Percentiles rank a stretch among this genome's conserved stretches.
Conservation (phyloP, 2,888 invertebrate genomes). For the Unio delphinus region DNA sequence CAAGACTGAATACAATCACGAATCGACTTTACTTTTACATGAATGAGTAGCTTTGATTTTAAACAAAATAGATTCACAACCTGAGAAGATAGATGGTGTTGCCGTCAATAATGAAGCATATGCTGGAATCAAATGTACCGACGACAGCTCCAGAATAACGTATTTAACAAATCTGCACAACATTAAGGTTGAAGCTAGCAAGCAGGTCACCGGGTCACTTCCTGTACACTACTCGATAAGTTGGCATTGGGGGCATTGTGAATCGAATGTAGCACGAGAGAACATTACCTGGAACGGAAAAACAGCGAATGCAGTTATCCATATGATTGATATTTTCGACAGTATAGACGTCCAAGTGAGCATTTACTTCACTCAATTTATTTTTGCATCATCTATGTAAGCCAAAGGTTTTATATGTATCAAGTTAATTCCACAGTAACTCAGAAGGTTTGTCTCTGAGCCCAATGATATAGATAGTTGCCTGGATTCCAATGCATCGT, state of each 20-base stretch:
- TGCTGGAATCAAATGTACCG: conserved; percentile 12
- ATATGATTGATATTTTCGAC: conserved; percentile 52
- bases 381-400: no score
- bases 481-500: no score
- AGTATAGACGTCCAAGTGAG: conserved; percentile 44
- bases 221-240: conserved; percentile 42
- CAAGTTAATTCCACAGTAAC: no score
- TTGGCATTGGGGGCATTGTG: conserved; percentile 45
- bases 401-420: no score
- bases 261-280: conserved; percentile 2
- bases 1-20: no score
- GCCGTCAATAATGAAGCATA: conserved; percentile 30
- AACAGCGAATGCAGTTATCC: conserved; percentile 23
- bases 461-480: no score
- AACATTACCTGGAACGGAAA: conserved; percentile 36
- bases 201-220: conserved; percentile 29
- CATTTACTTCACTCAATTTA: background rate
- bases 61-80: conserved; percentile 1
- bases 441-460: no score
- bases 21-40: no score
- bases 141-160: background rate
- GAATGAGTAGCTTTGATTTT: background rate
- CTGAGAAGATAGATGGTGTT: conserved; percentile 20
- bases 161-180: conserved; percentile 12
- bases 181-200: conserved; percentile 27